Base-by-base conservation (phyloP, 2,888 invertebrate genomes). In the Rhamphomyia laevipes region DNA sequence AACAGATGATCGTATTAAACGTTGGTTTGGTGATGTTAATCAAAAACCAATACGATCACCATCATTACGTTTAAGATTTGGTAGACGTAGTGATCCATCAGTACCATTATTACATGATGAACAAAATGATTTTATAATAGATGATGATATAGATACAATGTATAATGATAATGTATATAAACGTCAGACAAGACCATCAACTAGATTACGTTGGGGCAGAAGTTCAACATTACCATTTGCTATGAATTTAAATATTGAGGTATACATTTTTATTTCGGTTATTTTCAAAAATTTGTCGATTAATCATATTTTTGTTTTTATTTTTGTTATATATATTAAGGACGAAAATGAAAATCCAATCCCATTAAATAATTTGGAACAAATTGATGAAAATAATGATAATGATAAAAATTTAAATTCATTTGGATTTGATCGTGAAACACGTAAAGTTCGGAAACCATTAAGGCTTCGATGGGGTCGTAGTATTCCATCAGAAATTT, bases 11-110 rank as follows among this genome's bases (percentile, higher is more conserved):
- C 12, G 15, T 15, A 27, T 12, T 42, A 69, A 69, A 52, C 67
- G 70, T 55, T 68, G 68, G 68, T 66, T 67, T 38, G 72, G 72
- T 57, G 78, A 84, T 61, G 78, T 86, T 51, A 75, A 78, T 50
- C 74, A 81, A 60, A 81, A 81, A 64, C 77, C 82, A 31, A 82
- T 81, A 55, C 76, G 86, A 56, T 81, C 84, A 18, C 86, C 86
- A 0, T 85, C 86, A 1, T 74, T 86, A 63, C 76, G 86, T 54
- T 76, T 87, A 49, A 78, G 86, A 45, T 87, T 86, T 60, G 86
- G 86, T 41, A 77, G 84, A 56, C 77, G 86, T 57, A 80, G 82
- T 37, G 85, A 84, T 67, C 80, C 82, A 62, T 76, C 77, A 61
- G 75, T 82, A 55, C 62, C 63, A 45, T 51, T 63, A 23, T 62